Evolutionary conservation across 2,113 vertebrate genomes (phyloP).

Genomic region (Melanotaenia duboulayi): DNA sequence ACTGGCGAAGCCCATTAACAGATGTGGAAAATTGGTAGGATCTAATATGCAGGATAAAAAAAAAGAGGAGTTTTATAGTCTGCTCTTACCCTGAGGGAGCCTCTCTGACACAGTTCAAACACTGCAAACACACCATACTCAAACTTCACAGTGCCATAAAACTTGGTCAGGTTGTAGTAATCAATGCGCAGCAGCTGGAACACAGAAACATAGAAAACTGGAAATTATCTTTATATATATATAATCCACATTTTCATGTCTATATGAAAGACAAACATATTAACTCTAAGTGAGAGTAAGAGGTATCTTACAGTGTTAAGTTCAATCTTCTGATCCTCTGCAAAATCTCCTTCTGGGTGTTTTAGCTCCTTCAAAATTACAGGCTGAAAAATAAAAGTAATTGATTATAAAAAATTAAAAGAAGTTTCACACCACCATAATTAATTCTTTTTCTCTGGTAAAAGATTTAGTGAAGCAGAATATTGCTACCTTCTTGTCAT

Average conservation of each 20-base stretch:
- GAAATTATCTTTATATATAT: neutral
- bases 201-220: neutral
- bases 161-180: conserved; percentile 98
- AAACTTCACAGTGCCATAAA: conserved; percentile 96
- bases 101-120: conserved; percentile 94
- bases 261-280: neutral
- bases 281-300: neutral
- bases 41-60: neutral
- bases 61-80: neutral
- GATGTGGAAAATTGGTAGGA: neutral
- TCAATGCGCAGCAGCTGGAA: conserved; percentile 91
- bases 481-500: conserved; percentile 92
- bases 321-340: conserved; percentile 91
- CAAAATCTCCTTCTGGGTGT: conserved; percentile 89
- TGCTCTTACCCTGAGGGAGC: conserved; percentile 91
- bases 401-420: neutral
- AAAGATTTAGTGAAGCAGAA: neutral
- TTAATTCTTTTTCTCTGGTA: too few species aligned
- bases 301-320: conserved; percentile 88
- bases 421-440: too few species aligned
- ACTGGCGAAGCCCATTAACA: too few species aligned
- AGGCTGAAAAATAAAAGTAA: conserved; percentile 76
- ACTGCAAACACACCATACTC: conserved; percentile 92
- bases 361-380: conserved; percentile 94
- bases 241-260: too few species aligned